Evolutionary conservation across 1,140 invertebrate genomes (phyloP).

Genomic region (Drosophila subpulchrella): DNA sequence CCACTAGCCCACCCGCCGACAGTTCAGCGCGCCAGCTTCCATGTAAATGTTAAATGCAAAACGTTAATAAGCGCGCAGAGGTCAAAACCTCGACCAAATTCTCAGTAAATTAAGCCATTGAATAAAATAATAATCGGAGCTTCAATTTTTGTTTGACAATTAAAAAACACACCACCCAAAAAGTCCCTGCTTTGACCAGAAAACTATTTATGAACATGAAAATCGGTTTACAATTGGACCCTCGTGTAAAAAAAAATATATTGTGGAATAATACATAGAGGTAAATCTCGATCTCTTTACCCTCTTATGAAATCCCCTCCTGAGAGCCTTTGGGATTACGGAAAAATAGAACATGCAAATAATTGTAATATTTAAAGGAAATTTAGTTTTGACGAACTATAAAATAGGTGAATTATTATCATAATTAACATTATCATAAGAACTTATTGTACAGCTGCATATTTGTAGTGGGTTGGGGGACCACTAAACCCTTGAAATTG

Average conservation of each 20-base stretch:
- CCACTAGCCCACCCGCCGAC: conserved; percentile 30
- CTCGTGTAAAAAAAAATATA: no score
- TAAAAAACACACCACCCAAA: neutral
- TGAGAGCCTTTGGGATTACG: no score
- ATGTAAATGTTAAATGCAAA: conserved; percentile 48
- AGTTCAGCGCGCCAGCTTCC: conserved; percentile 43
- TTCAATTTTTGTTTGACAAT: neutral
- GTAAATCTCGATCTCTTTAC: no score
- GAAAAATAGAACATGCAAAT: no score
- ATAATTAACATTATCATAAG: neutral
- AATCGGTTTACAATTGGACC: no score
- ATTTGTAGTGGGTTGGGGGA: neutral
- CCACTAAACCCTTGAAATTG: neutral
- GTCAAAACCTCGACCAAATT: neutral
- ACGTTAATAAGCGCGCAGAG: conserved; percentile 60
- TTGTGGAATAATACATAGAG: no score
- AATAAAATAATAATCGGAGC: conserved; percentile 7
- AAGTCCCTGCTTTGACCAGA: no score
- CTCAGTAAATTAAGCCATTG: neutral
- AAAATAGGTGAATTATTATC: no score
- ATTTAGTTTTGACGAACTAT: no score
- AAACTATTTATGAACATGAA: no score
- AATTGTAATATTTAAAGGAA: no score
- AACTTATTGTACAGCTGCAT: neutral
- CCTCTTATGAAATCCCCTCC: no score